Evolutionary conservation across 1,140 invertebrate genomes (phyloP).

Genomic region (Drosophila albomicans): DNA sequence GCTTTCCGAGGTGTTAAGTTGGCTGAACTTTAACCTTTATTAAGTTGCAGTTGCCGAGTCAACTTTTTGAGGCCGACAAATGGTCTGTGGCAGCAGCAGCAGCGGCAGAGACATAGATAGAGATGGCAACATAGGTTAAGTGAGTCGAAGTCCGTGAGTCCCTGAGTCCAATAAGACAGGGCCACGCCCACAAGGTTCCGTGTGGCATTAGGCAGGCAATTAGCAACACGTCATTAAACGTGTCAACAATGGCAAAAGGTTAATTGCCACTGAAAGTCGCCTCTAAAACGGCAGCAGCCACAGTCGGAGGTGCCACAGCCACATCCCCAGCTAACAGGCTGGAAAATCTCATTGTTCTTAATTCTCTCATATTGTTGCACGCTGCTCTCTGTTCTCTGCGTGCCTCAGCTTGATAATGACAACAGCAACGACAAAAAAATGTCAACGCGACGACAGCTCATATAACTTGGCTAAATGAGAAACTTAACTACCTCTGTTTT

Average conservation of each 20-base stretch:
- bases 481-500: constrained; percentile 45
- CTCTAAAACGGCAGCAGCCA: constrained; percentile 2
- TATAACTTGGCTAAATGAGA: constrained; percentile 45
- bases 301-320: constrained; percentile 5
- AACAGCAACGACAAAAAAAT: constrained; percentile 1
- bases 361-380: constrained; percentile 23
- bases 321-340: constrained; percentile 8
- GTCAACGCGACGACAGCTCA: constrained; percentile 17
- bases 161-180: constrained; percentile 35
- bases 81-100: background rate
- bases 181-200: constrained; percentile 42
- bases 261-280: constrained; percentile 64
- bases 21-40: constrained; percentile 65
- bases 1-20: constrained; percentile 18
- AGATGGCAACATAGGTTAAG: constrained; percentile 8
- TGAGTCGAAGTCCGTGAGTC: constrained; percentile 8
- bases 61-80: background rate
- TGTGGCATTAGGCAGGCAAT: constrained; percentile 61
- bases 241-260: constrained; percentile 77
- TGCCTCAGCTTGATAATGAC: constrained; percentile 18
- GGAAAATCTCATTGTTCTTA: constrained; percentile 48
- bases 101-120: too few species aligned
- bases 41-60: constrained; percentile 15
- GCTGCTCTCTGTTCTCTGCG: background rate
- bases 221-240: constrained; percentile 79